phyloP scores from a whole-genome alignment of 2,888 invertebrate species.

The Rhagium mordax region DNA sequence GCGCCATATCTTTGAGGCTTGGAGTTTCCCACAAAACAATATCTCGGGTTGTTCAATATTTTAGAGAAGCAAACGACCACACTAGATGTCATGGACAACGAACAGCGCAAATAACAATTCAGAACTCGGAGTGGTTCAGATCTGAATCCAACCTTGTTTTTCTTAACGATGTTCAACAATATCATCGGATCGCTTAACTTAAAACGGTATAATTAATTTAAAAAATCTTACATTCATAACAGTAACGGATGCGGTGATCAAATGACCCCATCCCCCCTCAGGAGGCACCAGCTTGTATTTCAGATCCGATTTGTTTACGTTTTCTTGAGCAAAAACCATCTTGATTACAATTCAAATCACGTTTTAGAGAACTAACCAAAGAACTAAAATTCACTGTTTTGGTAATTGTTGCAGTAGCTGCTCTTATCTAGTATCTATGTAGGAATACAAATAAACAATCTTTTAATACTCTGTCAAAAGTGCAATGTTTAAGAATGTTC shows the following conservation, averaged over 20 bases:
- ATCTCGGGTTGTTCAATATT: too few relatives aligned
- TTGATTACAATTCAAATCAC: neutral
- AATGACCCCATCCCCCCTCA: slow-evolving; percentile 51
- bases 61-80: too few relatives aligned
- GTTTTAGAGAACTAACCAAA: too few relatives aligned
- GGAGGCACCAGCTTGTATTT: slow-evolving; percentile 56
- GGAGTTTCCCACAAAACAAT: too few relatives aligned
- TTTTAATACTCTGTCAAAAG: neutral
- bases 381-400: neutral
- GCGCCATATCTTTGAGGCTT: too few relatives aligned
- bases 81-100: too few relatives aligned
- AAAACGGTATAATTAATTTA: neutral
- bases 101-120: too few relatives aligned
- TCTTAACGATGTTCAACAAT: too few relatives aligned
- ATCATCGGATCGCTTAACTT: too few relatives aligned
- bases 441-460: neutral
- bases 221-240: slow-evolving; percentile 29
- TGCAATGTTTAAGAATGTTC: neutral
- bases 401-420: neutral
- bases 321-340: neutral
- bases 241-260: slow-evolving; percentile 34
- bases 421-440: neutral
- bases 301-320: neutral
- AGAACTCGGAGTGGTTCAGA: too few relatives aligned
- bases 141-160: too few relatives aligned